Conservation (phyloP, 2,113 vertebrate species). For the Sitta europaea region DNA sequence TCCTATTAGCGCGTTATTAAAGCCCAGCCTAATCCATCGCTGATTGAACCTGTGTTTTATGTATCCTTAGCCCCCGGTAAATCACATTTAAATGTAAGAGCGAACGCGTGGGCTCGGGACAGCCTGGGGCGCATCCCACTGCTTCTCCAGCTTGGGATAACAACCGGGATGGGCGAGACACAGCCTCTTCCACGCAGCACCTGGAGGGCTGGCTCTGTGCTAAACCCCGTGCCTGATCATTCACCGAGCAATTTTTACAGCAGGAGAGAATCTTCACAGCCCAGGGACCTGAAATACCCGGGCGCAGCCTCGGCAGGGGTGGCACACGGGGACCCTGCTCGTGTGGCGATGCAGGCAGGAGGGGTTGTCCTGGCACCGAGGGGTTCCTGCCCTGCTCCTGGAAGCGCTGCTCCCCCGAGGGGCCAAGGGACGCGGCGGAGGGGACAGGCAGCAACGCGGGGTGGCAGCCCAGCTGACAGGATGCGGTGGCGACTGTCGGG, state of each 20-base stretch:
- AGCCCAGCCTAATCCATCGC: constrained; percentile 6
- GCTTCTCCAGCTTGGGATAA: not conserved
- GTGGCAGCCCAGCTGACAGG: not conserved
- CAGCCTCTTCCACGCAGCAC: not conserved
- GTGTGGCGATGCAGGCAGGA: not conserved
- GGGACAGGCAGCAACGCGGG: not conserved
- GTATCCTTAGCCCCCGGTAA: constrained; percentile 9
- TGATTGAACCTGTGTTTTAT: constrained; percentile 1
- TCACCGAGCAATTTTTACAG: not conserved
- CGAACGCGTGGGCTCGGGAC: not conserved
- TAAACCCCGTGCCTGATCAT: accelerated
- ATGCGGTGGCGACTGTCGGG: not conserved
- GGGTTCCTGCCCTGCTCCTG: not conserved
- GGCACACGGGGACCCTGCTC: not conserved
- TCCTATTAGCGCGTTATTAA: constrained; percentile 22
- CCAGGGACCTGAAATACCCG: accelerated
- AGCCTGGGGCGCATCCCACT: not conserved
- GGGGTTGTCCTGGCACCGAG: not conserved
- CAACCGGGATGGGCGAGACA: accelerated
- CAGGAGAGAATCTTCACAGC: not conserved
- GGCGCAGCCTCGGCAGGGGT: not conserved
- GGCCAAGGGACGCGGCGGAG: accelerated
- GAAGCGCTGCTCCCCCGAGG: not conserved
- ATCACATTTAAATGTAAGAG: not conserved
- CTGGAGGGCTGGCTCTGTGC: not conserved